Base-by-base conservation (phyloP, 2,113 vertebrate genomes). In the Pyrgilauda ruficollis region DNA sequence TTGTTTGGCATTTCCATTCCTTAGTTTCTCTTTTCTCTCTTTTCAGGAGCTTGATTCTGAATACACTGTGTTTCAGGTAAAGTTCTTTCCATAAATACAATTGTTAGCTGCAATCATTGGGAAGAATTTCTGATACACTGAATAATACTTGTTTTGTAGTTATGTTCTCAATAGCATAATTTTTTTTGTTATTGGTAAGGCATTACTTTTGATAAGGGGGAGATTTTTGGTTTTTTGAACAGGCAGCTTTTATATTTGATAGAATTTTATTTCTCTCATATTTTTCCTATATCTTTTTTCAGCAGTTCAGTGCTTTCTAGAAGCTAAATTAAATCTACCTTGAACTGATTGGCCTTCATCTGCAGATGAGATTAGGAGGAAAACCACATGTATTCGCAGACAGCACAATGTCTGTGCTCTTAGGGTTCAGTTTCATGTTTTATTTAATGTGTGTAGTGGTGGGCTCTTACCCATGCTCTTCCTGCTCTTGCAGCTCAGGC, bases 11-110 rank as follows among this genome's bases (percentile, higher is more conserved):
- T 82, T 94, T 92, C n/a, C 13, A 22, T 94, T 84, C 39, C 31
- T 97, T 39, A 95, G 0, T 72, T 93, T 81, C 41, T 76, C 12
- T 94, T 96, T 97, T 84, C 79, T 98, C 89, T 97, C 94, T 98
- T 98, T 97, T 97, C 97, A 99, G 99, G 99, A 98, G 55, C 87
- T 97, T 78, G 97, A 96, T 92, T 90, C 95, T 58, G 96, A 98
- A 86, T 96, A 98, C 73, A 95, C 91, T 55, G 84, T 98, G 55
- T 97, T 98, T 94, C 98, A 99, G 99, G 99, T 99, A 99, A 99
- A 93, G 44, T 75, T 83, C 2, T 79, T 89, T 90, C 81, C 28
- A 53, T 96, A 85, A 93, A 86, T 94, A n/a, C 30, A 64, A 23
- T 41, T 59, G 39, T 47, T 43, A 74, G 24, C 35, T 84, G 41